Conservation (phyloP, 64 coral and sea anemone species). For the Montipora sp. region DNA sequence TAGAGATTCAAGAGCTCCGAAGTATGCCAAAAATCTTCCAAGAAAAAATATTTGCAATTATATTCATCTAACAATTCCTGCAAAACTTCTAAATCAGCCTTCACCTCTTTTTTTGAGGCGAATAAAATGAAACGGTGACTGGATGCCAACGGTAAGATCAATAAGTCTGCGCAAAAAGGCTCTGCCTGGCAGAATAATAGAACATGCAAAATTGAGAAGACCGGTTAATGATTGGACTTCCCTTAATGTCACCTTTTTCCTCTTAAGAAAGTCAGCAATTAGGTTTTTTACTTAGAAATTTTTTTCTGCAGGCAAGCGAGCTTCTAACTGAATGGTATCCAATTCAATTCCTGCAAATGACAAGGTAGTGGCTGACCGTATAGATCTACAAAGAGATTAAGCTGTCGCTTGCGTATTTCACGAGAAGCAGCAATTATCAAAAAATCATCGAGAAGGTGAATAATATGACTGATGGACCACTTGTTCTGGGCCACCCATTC, state of each 20-base stretch:
- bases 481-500: conserved; percentile 17
- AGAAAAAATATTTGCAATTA: conserved; percentile 24
- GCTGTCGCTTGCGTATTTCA: neutral
- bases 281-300: neutral
- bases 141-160: conserved; percentile 19
- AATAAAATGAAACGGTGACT: neutral
- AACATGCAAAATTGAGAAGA: conserved; percentile 70
- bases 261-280: conserved; percentile 18
- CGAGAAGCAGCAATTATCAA: conserved; percentile 7
- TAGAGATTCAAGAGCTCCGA: conserved; percentile 35
- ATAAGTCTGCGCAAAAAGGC: conserved; percentile 61
- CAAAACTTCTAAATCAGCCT: neutral
- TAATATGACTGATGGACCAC: neutral
- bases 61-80: neutral
- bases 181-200: conserved; percentile 44
- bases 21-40: neutral
- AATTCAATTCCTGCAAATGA: conserved; percentile 48
- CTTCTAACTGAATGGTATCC: conserved; percentile 27
- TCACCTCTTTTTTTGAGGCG: neutral
- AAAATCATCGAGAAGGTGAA: conserved; percentile 38
- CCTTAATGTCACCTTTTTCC: conserved; percentile 42
- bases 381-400: neutral
- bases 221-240: conserved; percentile 54
- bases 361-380: neutral
- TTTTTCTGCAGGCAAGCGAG: conserved; percentile 19